phyloP scores from a whole-genome alignment of 1,140 invertebrate genomes.

The Pemphigus obesinymphae region DNA sequence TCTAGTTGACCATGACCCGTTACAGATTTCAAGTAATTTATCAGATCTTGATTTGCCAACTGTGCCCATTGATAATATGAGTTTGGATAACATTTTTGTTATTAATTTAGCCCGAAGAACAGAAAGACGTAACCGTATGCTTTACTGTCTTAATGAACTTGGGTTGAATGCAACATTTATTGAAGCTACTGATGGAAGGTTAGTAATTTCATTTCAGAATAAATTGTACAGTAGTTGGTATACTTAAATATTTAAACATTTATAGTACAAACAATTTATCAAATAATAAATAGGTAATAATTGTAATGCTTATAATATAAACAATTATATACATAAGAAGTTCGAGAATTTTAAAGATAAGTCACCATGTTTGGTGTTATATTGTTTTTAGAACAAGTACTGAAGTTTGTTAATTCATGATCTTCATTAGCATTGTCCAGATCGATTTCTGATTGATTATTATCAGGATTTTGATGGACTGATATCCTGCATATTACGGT shows the following conservation, averaged over 20 bases:
- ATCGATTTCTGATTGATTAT: neutral
- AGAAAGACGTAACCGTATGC: constrained; percentile 75
- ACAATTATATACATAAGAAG: neutral
- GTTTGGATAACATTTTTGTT: constrained; percentile 78
- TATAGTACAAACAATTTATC: neutral
- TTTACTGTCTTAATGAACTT: constrained; percentile 68
- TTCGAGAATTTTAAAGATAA: neutral
- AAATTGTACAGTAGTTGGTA: neutral
- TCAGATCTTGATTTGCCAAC: constrained; percentile 43
- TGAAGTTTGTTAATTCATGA: constrained; percentile 3
- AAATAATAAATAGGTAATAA: neutral
- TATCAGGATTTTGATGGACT: neutral
- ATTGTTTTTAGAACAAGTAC: neutral
- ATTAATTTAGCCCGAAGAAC: constrained; percentile 82
- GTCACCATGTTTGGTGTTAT: neutral
- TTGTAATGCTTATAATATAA: neutral
- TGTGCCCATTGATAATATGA: constrained; percentile 51
- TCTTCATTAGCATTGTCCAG: neutral
- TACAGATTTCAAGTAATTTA: constrained; percentile 32
- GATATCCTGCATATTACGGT: constrained; percentile 32
- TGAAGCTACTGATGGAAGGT: constrained; percentile 87
- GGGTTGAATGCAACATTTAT: constrained; percentile 69
- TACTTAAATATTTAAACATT: neutral
- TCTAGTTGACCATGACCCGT: constrained; percentile 6
- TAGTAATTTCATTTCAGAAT: constrained; percentile 47